These are phyloP conservation scores for Umimayanthus chanpuru DNA, from an alignment of 92 coral and sea anemone species.

Conservation along the genomic window DNA sequence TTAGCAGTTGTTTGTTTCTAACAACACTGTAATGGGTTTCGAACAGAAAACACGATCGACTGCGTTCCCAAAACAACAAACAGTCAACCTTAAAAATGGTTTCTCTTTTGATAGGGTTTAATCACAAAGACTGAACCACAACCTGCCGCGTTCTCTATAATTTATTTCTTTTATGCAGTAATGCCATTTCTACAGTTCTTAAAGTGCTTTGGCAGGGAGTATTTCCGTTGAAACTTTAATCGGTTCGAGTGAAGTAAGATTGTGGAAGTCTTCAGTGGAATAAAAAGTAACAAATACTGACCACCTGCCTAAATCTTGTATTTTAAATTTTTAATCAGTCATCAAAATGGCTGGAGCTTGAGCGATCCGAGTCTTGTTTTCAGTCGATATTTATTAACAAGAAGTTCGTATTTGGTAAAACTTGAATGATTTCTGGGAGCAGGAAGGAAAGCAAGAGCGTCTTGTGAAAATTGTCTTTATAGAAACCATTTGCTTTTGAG, in stretches of 20 bases:
- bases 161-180: not conserved
- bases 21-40: conserved; percentile 46
- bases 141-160: conserved; percentile 5
- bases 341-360: conserved; percentile 65
- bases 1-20: conserved; percentile 48
- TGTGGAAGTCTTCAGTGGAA: conserved; percentile 49
- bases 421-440: not conserved
- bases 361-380: conserved; percentile 51
- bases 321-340: conserved; percentile 81
- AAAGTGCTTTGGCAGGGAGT: conserved; percentile 3
- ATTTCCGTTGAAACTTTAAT: conserved; percentile 54
- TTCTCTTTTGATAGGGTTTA: conserved; percentile 18
- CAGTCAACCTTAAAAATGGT: conserved; percentile 31
- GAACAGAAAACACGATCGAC: conserved; percentile 47
- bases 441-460: not conserved
- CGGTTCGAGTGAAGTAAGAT: conserved; percentile 66
- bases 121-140: not conserved
- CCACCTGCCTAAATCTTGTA: conserved; percentile 59
- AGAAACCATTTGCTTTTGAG: not conserved
- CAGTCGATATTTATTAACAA: conserved; percentile 36
- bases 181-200: conserved; percentile 5
- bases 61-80: conserved; percentile 41
- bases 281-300: conserved; percentile 48
- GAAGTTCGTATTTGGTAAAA: not conserved
- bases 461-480: not conserved